A percentile compares a stretch with the other conserved stretches of the same genome.
These are phyloP conservation scores for Mesoligia furuncula DNA, from an alignment of 2,888 invertebrate species.

Conservation along the genomic window DNA sequence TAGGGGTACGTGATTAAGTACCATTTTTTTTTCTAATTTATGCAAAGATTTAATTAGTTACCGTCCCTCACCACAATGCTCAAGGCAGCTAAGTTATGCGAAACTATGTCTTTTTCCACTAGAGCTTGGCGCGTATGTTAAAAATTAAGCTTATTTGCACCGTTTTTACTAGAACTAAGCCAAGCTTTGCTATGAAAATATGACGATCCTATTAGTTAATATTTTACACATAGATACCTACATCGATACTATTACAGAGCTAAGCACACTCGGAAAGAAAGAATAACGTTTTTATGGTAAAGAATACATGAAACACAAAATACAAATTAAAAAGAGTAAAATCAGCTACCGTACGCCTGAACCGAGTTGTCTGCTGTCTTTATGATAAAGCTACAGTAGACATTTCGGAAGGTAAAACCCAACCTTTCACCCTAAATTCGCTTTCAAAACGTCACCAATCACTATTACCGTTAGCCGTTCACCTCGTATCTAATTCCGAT, in stretches of 20 bases:
- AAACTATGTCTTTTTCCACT: neutral
- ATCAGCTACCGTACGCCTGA: too few relatives aligned
- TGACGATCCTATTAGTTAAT: neutral
- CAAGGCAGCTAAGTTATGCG: neutral
- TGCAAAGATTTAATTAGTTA: neutral
- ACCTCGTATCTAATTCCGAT: slow-evolving; percentile 6
- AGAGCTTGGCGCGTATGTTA: neutral
- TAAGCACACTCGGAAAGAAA: neutral
- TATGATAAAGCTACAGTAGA: neutral
- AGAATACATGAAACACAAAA: neutral
- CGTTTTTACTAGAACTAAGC: neutral
- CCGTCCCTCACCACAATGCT: neutral
- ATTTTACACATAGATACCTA: neutral
- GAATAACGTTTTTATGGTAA: neutral
- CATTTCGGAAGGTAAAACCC: neutral
- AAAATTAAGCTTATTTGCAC: neutral
- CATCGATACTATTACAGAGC: neutral
- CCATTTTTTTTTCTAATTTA: too few relatives aligned
- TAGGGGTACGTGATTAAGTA: too few relatives aligned
- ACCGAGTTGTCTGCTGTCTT: neutral
- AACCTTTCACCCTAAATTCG: neutral
- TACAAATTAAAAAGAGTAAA: neutral
- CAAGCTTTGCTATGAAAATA: neutral
- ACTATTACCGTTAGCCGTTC: neutral
- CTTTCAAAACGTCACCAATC: neutral